A percentile compares a stretch with the other conserved stretches of the same genome.
These are phyloP conservation scores for Neodon shergylaensis DNA, from an alignment of 2,113 vertebrate species.

Conservation along the genomic window DNA sequence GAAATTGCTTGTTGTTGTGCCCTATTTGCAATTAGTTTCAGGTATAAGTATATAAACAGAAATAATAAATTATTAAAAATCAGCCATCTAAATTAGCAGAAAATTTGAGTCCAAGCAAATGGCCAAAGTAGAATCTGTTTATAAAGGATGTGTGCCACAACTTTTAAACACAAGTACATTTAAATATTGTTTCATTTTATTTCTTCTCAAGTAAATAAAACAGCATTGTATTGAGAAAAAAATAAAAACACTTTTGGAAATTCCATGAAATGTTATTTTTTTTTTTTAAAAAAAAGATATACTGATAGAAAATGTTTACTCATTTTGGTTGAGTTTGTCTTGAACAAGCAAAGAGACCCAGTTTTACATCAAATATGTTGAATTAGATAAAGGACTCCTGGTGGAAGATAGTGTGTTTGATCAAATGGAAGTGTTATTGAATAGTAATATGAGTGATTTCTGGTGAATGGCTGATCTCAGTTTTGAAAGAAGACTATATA, in stretches of 20 bases:
- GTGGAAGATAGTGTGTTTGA: slow-evolving; percentile 46
- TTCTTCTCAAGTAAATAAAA: background rate
- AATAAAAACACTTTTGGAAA: background rate
- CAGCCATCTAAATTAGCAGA: background rate
- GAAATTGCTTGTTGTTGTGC: background rate
- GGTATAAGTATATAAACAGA: background rate
- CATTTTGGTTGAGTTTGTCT: background rate
- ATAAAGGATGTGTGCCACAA: background rate
- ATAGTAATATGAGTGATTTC: slow-evolving; percentile 46
- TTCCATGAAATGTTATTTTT: background rate
- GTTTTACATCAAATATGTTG: background rate
- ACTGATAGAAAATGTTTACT: background rate
- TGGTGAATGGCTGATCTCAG: slow-evolving; percentile 12
- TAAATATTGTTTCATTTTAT: background rate
- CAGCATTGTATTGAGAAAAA: background rate
- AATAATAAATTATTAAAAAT: background rate
- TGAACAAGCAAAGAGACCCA: background rate
- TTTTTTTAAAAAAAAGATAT: background rate
- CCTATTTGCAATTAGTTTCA: background rate
- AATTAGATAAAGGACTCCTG: slow-evolving; percentile 18
- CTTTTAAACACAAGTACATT: background rate
- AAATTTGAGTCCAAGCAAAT: background rate
- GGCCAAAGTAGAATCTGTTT: background rate
- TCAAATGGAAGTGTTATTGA: slow-evolving; percentile 52
- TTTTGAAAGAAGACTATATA: background rate